phyloP scores from a whole-genome alignment of 2,888 invertebrate genomes.

The Anorthoa munda region DNA sequence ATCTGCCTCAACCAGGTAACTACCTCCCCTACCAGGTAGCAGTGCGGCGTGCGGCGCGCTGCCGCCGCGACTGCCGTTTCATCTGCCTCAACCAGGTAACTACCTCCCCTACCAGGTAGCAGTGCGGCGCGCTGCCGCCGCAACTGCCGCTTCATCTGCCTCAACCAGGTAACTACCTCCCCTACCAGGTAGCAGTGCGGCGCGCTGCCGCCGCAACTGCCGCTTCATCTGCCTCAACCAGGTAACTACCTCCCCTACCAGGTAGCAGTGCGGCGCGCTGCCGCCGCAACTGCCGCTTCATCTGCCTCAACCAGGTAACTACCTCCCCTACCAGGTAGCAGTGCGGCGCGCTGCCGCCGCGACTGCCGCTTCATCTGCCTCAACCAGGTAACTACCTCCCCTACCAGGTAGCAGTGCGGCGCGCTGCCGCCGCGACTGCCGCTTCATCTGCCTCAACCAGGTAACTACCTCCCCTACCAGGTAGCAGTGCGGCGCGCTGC shows the following conservation, averaged over 20 bases:
- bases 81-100: slow-evolving; percentile 80
- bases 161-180: slow-evolving; percentile 73
- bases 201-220: slow-evolving; percentile 70
- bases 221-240: slow-evolving; percentile 78
- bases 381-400: too few species aligned
- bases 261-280: too few species aligned
- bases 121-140: slow-evolving; percentile 64
- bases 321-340: too few species aligned
- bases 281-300: too few species aligned
- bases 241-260: slow-evolving; percentile 58
- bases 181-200: slow-evolving; percentile 34
- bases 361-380: slow-evolving; percentile 7
- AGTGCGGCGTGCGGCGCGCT: slow-evolving; percentile 57
- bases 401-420: slow-evolving; percentile 3
- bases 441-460: too few species aligned
- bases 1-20: slow-evolving; percentile 75
- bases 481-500: slow-evolving; percentile 56
- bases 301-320: too few species aligned
- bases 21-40: too few species aligned
- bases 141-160: slow-evolving; percentile 76
- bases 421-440: slow-evolving; percentile 76
- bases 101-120: too few species aligned
- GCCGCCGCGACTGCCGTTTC: slow-evolving; percentile 70
- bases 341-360: slow-evolving; percentile 86
- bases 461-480: too few species aligned